Conservation (phyloP, 2,888 invertebrate genomes). For the Mellilla xanthometata region DNA sequence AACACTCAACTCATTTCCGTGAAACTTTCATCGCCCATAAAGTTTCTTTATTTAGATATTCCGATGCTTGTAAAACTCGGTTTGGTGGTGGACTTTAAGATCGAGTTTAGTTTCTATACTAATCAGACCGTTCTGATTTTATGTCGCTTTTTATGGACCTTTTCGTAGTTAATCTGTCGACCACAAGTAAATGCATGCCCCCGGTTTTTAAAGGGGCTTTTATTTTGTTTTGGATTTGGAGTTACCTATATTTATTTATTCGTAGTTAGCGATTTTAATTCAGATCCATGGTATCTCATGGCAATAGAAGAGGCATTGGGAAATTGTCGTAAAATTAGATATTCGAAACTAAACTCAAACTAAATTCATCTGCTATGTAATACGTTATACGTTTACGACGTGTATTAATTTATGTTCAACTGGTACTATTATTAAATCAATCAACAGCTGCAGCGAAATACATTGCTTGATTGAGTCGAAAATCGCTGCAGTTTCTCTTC, state of each 20-base stretch:
- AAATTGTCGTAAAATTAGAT: background rate
- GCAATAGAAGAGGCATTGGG: conserved; percentile 3
- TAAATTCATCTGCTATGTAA: too few relatives aligned
- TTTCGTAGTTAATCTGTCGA: conserved; percentile 32
- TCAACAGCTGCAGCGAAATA: too few relatives aligned
- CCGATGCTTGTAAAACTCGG: conserved; percentile 31
- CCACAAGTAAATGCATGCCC: conserved; percentile 34
- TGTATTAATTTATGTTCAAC: too few relatives aligned
- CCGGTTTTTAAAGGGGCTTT: conserved; percentile 27
- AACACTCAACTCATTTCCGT: conserved; percentile 20
- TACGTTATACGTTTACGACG: too few relatives aligned
- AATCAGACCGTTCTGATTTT: conserved; percentile 33
- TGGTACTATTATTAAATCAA: too few relatives aligned
- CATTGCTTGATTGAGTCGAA: background rate
- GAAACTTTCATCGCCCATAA: conserved; percentile 24
- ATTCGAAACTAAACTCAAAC: too few relatives aligned
- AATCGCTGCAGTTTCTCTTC: background rate
- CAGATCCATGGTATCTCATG: background rate
- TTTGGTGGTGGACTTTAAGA: conserved; percentile 29
- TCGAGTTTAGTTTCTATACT: conserved; percentile 30
- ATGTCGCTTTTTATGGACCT: conserved; percentile 32
- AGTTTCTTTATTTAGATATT: conserved; percentile 27
- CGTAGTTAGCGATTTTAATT: conserved; percentile 20
- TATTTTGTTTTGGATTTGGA: conserved; percentile 28
- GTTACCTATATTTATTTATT: conserved; percentile 18